These are phyloP conservation scores for Paralichthys olivaceus DNA, from an alignment of 2,113 vertebrate genomes.

Conservation along the genomic window DNA sequence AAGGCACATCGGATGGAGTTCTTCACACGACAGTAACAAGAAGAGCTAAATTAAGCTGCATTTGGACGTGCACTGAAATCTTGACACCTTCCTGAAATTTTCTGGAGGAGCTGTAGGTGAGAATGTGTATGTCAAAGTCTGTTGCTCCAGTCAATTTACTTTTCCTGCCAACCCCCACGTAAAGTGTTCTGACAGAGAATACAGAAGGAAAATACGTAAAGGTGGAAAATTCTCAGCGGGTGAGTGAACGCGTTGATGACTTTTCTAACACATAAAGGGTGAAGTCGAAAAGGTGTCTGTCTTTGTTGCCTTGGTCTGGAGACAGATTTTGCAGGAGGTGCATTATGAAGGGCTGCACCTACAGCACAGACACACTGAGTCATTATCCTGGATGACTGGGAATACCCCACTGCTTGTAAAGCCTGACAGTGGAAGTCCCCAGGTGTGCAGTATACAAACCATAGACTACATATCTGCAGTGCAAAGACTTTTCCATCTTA, in stretches of 20 bases:
- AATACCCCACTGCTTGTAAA: slow-evolving; percentile 30
- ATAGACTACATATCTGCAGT: slow-evolving; percentile 5
- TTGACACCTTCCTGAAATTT: too few species aligned
- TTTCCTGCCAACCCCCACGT: too few species aligned
- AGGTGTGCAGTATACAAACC: slow-evolving; percentile 10
- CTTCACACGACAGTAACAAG: neutral
- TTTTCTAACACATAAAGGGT: too few species aligned
- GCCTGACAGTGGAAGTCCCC: slow-evolving; percentile 36
- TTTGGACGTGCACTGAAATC: neutral
- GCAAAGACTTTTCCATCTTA: neutral
- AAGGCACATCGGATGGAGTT: slow-evolving; percentile 11
- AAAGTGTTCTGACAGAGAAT: too few species aligned
- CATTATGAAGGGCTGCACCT: neutral
- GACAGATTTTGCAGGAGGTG: neutral
- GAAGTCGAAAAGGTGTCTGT: neutral
- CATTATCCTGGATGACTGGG: slow-evolving; percentile 9
- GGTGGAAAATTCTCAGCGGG: too few species aligned
- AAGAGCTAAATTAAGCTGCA: neutral
- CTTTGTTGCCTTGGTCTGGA: neutral
- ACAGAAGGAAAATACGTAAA: too few species aligned
- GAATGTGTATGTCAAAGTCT: too few species aligned
- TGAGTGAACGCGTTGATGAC: too few species aligned
- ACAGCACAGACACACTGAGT: neutral
- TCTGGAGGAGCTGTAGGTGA: too few species aligned
- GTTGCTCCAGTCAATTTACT: too few species aligned